Evolutionary conservation across 2,113 vertebrate genomes (phyloP), one percentile per base, ranked within the genome.

Genomic region (Okapia johnstoni): DNA sequence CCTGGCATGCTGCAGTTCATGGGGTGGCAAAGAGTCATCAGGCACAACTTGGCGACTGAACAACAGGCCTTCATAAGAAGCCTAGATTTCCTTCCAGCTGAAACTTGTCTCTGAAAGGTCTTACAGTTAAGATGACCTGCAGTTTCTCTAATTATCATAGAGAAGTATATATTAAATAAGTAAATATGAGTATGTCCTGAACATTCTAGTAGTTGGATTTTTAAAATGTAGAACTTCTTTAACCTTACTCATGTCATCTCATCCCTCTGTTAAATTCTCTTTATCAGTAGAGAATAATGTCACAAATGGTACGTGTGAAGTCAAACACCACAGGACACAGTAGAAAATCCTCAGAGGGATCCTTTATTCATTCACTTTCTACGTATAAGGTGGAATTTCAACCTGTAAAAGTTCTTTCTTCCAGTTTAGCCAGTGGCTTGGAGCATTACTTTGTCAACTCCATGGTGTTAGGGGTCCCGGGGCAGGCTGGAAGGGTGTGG

Each of bases 341-440:
- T 4, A 52, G 80, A 55, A 93, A 73, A 84, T 80, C 70, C 54
- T 91, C 79, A 55, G 14, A 4, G 76, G 40, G 30, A 94, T 89
- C 79, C 63, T 98, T 98, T 98, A 98, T 98, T 90, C 50, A 43
- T 60, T 89, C 50, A 23, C 52, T 91, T 93, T 43, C 43, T 36
- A 11, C 26, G 88, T 88, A 86, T 5, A 76, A 95, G 63, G 90
- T 88, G 76, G 30, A 58, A 86, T 89, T 90, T 79, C 94, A 96
- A 55, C 36, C 57, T 91, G 61, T 55, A 17, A 28, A n/a, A 28
- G 43, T 55, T 57, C 8, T 85, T 93, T 89, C 43, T 60, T 79
- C 60, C 55, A 50, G 19, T 89, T 86, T n/a, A 55, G 43, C 52
- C 85, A 48, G 7, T 28, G 91, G 48, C 93, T 84, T 77, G 30